Evolutionary conservation across 2,797 vertebrate species (phyloP), one percentile per base, ranked within the genome.

Genomic region (Stomatorhinus walkeri): DNA sequence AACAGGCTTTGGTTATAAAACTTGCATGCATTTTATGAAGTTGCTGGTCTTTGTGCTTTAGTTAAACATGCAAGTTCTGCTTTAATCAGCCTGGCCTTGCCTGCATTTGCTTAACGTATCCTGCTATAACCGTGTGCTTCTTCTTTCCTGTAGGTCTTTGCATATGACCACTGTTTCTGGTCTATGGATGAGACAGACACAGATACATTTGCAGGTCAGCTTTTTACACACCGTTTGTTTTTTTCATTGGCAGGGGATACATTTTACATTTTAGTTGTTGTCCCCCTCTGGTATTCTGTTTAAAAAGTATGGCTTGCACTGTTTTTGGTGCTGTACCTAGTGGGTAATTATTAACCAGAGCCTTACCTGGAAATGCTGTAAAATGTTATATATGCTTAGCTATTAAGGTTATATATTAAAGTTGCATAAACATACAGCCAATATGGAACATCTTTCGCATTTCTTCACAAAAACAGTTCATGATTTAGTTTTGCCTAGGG

Each of bases 101-200:
- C 52, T 7, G 1, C 24, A 16, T 32, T 16, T 49, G 12, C 10
- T 85, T 12, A 14, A 49, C n/a, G n/a, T 22, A 2, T 81, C 2
- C 76, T 81, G 14, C 40, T 3, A 3, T 85, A 28, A 12, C 76
- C 43, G 28, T 40, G 49, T 36, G 19, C 61, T 8, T 87, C 19
- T 40, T 28, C 36, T 59, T 32, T 32, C 28, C n/a, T 89, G 1
- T 93, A 99, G 98, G 96, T 96, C 10, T 99, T 99, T 92, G 98
- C 98, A 0, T 99, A 98, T 0, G 98, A 99, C 93, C 95, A 99
- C 94, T 99, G 98, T 94, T 99, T 99, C 94, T 99, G 98, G 98
- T 99, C 98, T 0, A 98, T 99, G 95, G 98, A 99, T 90, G 98
- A 99, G 91, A 95, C 97, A 0, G 94, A 98, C 86, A 96, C 92